These are phyloP conservation scores for Hermaeophaga mercurialis DNA, from an alignment of 2,888 invertebrate genomes.

Conservation along the genomic window DNA sequence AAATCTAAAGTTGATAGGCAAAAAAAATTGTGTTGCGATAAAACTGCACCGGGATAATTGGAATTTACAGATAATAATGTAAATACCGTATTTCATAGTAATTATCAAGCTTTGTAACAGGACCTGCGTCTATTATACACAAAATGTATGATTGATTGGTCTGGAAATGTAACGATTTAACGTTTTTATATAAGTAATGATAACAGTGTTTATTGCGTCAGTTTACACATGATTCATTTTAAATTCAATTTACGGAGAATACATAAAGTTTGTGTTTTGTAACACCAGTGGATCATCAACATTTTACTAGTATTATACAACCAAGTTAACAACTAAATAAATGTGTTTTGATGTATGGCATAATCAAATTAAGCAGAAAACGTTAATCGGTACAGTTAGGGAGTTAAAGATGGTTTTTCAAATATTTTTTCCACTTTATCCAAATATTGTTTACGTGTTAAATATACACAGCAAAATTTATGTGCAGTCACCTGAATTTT, in stretches of 20 bases:
- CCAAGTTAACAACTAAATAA: not conserved
- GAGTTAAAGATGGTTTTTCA: too few relatives aligned
- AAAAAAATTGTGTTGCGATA: not conserved
- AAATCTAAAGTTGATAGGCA: too few relatives aligned
- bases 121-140: not conserved
- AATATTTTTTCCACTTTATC: too few relatives aligned
- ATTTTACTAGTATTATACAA: not conserved
- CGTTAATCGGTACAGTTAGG: too few relatives aligned
- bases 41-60: not conserved
- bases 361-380: too few relatives aligned
- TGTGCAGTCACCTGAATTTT: too few relatives aligned
- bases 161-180: constrained; percentile 10
- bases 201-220: constrained; percentile 5
- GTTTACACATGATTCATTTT: constrained; percentile 11
- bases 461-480: too few relatives aligned
- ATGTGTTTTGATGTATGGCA: too few relatives aligned
- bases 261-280: constrained; percentile 6
- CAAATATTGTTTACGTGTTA: too few relatives aligned
- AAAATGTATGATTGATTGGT: constrained; percentile 1
- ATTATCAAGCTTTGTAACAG: constrained; percentile 1
- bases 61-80: not conserved
- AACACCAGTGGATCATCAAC: not conserved
- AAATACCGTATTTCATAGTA: constrained; percentile 4
- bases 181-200: constrained; percentile 11
- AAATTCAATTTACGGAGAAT: constrained; percentile 14